Evolutionary conservation across 1,140 invertebrate species (phyloP).

Genomic region (Asobara japonica): DNA sequence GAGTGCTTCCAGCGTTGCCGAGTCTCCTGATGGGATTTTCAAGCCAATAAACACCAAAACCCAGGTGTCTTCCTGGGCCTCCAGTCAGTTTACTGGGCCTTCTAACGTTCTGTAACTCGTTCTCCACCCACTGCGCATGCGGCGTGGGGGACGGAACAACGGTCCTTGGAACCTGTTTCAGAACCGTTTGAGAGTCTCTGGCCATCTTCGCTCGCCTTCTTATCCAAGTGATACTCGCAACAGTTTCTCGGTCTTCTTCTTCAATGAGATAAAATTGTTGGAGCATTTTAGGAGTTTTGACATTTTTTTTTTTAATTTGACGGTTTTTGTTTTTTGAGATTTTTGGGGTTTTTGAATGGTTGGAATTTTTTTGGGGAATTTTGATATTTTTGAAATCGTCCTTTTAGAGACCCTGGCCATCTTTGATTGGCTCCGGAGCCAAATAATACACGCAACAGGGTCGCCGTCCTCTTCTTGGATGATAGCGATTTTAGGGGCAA

Average conservation of each 20-base stretch:
- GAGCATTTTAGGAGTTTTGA: background rate
- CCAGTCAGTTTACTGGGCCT: background rate
- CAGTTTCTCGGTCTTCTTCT: background rate
- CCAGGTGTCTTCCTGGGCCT: constrained; percentile 30
- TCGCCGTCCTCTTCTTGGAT: no score
- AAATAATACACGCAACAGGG: no score
- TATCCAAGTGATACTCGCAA: background rate
- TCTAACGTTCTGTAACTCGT: constrained; percentile 31
- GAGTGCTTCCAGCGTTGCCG: constrained; percentile 30
- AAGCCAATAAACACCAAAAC: constrained; percentile 16
- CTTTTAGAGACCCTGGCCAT: no score
- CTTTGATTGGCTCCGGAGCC: no score
- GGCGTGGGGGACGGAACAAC: constrained; percentile 30
- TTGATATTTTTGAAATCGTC: no score
- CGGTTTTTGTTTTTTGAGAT: no score
- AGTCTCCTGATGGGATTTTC: background rate
- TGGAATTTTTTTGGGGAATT: no score
- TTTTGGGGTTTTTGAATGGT: no score
- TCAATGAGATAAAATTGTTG: background rate
- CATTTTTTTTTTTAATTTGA: no score
- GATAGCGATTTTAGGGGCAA: no score
- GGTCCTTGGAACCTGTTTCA: constrained; percentile 35
- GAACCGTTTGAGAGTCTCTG: constrained; percentile 33
- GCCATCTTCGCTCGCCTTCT: constrained; percentile 13
- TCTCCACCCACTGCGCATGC: constrained; percentile 31